Conservation (phyloP, 2,888 invertebrate species). For the Laothoe populi region DNA sequence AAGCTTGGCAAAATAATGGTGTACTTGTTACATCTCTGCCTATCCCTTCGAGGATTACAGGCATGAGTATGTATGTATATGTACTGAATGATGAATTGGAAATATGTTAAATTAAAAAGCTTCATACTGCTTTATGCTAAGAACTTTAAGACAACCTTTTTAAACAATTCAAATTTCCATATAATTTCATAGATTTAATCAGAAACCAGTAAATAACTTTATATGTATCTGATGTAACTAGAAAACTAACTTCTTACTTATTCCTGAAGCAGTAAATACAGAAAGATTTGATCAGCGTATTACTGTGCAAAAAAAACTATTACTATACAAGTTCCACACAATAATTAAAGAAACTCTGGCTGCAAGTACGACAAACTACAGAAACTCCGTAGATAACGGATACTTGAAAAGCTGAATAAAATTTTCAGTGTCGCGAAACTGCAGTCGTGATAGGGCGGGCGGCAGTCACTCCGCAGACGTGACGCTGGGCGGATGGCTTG, state of each 20-base stretch:
- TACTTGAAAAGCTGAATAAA: slow-evolving; percentile 36
- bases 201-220: too few species aligned
- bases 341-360: slow-evolving; percentile 18
- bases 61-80: too few species aligned
- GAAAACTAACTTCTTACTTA: background rate
- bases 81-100: too few species aligned
- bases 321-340: slow-evolving; percentile 10
- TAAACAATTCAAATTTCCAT: too few species aligned
- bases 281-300: slow-evolving; percentile 14
- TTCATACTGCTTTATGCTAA: too few species aligned
- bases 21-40: too few species aligned
- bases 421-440: slow-evolving; percentile 47
- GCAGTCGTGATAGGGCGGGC: slow-evolving; percentile 55
- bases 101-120: too few species aligned
- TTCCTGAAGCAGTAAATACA: background rate
- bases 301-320: slow-evolving; percentile 4
- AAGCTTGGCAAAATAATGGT: too few species aligned
- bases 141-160: too few species aligned
- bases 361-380: slow-evolving; percentile 32
- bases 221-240: background rate
- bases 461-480: slow-evolving; percentile 63
- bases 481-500: slow-evolving; percentile 60
- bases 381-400: slow-evolving; percentile 29
- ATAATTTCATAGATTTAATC: too few species aligned
- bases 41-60: too few species aligned